phyloP scores from a whole-genome alignment of 1,140 invertebrate species.

The Oncopeltus fasciatus region DNA sequence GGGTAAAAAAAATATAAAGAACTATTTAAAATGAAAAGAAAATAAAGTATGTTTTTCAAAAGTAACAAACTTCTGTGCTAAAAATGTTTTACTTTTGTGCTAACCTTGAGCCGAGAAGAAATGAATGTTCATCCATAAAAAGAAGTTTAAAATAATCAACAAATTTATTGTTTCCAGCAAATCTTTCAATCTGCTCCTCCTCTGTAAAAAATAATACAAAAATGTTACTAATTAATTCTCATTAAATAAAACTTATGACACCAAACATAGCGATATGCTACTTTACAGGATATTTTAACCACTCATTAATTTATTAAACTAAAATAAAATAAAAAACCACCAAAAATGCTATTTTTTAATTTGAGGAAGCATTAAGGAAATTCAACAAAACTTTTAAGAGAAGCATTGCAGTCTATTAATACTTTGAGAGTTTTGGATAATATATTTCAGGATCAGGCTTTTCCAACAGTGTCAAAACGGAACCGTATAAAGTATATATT shows the following conservation, averaged over 20 bases:
- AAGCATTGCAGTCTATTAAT: too few species aligned
- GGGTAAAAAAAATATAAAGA: neutral
- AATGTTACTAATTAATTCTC: neutral
- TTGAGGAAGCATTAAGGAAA: neutral
- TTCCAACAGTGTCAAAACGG: too few species aligned
- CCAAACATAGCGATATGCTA: neutral
- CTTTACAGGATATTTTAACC: neutral
- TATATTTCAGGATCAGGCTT: too few species aligned
- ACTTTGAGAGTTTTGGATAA: too few species aligned
- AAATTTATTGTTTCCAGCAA: constrained; percentile 72
- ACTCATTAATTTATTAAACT: neutral
- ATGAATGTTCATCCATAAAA: constrained; percentile 68
- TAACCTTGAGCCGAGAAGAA: constrained; percentile 86
- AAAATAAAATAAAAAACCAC: neutral
- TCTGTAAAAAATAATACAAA: constrained; percentile 12
- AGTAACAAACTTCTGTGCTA: neutral
- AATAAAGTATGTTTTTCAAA: neutral
- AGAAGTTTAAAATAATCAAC: constrained; percentile 83
- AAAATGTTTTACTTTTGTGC: too few species aligned
- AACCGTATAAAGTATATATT: too few species aligned
- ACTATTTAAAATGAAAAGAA: neutral
- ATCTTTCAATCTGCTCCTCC: constrained; percentile 49
- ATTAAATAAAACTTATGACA: neutral
- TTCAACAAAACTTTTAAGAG: neutral
- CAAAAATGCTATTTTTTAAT: neutral